These are phyloP conservation scores for Ormyrus nitidulus DNA, from an alignment of 2,888 invertebrate species.

Conservation along the genomic window DNA sequence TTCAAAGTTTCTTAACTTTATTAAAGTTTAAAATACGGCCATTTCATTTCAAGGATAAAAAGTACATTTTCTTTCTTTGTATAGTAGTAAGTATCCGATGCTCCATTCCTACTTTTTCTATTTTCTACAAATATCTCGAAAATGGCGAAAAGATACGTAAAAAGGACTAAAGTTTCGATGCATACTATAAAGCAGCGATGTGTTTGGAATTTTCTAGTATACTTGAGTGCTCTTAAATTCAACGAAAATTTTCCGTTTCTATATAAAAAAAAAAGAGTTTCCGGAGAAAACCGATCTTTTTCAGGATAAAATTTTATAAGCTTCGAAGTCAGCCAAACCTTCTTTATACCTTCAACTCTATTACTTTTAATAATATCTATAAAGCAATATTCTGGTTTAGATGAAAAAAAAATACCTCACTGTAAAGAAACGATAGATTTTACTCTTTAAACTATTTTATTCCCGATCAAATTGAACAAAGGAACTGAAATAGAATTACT, in stretches of 20 bases:
- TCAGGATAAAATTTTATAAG: neutral
- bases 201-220: conserved; percentile 47
- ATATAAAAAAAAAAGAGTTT: conserved; percentile 20
- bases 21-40: no score
- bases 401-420: no score
- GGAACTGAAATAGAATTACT: no score
- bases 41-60: no score
- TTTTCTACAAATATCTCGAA: conserved; percentile 44
- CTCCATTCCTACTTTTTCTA: conserved; percentile 26
- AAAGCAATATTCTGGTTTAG: no score
- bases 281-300: neutral
- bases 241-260: conserved; percentile 49
- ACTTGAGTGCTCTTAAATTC: conserved; percentile 49
- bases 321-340: conserved; percentile 21
- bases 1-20: neutral
- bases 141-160: conserved; percentile 32
- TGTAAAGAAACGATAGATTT: no score
- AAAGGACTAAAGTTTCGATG: conserved; percentile 40
- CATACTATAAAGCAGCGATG: conserved; percentile 6
- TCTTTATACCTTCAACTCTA: neutral
- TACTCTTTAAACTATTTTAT: no score
- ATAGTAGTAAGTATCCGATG: neutral
- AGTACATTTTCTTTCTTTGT: neutral
- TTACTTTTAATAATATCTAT: no score
- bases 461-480: no score